Base-by-base conservation (phyloP, 2,797 vertebrate genomes). In the Spondyliosoma cantharus region DNA sequence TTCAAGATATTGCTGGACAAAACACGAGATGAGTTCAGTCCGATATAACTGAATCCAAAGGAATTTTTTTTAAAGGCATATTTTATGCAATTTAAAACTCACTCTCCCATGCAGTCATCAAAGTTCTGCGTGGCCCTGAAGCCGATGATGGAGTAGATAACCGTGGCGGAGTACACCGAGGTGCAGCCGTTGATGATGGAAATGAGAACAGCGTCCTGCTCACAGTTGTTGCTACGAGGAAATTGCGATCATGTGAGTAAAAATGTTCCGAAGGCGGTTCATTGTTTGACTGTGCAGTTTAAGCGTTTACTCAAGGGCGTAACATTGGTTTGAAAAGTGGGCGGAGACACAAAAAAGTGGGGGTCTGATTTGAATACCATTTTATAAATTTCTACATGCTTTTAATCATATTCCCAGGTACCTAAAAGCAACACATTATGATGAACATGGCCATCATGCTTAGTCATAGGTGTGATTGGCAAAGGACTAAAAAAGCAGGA, bases 141-240 rank as follows among this genome's bases (percentile, higher is more conserved):
- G 71, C 98, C 97, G 1, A 99, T 98, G 92, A 99, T 96, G 78
- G 97, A 97, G 65, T 99, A 99, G 78, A 99, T 95, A 15, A 99
- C 97, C 0, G 96, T 98, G 24, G 98, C 97, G 0, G 97, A 94
- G 1, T 96, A 98, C 70, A 99, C 82, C 0, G 97, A 99, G 0
- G 97, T 99, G 92, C 95, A 95, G 52, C 97, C 97, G 0, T 98
- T 99, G 83, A 99, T 95, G 61, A 97, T 9, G 9, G 98, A 97
- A 79, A 99, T 96, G 1, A 96, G 95, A 63, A 99, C 79, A 0
- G 97, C 95, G 7, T 99, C 98, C 90, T 89, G 94, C 91, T 99
- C 97, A 63, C 97, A 99, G 88, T 99, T 97, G 90, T 99, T 99
- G 90, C 98, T 99, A 84, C 1, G 82, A 83, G 78, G 81, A 4